Evolutionary conservation across 2,797 vertebrate genomes (phyloP).

Genomic region (Hydrocynus forskahlii): DNA sequence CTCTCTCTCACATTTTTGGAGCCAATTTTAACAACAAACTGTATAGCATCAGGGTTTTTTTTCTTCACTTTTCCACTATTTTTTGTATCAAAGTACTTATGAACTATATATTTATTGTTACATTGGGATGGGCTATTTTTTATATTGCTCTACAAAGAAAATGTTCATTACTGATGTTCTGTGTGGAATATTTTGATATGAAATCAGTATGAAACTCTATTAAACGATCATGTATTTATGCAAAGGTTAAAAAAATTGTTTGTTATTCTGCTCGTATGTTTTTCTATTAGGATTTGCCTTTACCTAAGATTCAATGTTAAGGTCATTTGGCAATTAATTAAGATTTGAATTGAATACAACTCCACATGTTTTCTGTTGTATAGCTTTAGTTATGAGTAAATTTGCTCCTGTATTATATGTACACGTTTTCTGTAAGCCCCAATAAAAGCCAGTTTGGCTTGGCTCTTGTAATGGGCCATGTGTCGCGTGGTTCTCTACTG

Average conservation of each 20-base stretch:
- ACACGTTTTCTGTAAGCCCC: slow-evolving; percentile 65
- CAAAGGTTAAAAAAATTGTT: slow-evolving; percentile 58
- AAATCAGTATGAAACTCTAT: slow-evolving; percentile 64
- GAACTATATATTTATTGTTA: slow-evolving; percentile 84
- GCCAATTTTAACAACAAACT: slow-evolving; percentile 31
- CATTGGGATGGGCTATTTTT: slow-evolving; percentile 77
- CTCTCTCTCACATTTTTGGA: slow-evolving; percentile 15
- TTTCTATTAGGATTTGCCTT: slow-evolving; percentile 37
- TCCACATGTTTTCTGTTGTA: slow-evolving; percentile 67
- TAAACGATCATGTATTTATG: slow-evolving; percentile 63
- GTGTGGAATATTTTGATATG: slow-evolving; percentile 73
- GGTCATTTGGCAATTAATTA: slow-evolving; percentile 15
- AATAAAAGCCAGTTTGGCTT: slow-evolving; percentile 67
- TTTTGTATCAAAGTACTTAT: slow-evolving; percentile 78
- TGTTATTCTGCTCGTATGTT: slow-evolving; percentile 40
- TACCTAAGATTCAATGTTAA: slow-evolving; percentile 7
- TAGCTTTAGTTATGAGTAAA: slow-evolving; percentile 37
- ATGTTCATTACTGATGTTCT: slow-evolving; percentile 66
- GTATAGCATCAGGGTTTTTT: slow-evolving; percentile 49
- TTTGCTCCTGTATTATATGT: slow-evolving; percentile 44
- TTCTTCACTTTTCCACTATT: slow-evolving; percentile 23
- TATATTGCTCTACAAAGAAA: slow-evolving; percentile 61
- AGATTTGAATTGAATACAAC: slow-evolving; percentile 27
- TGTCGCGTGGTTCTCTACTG: slow-evolving; percentile 52
- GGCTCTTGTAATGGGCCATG: slow-evolving; percentile 47